phyloP scores from a whole-genome alignment of 2,797 vertebrate species.

The Acanthornis magna region DNA sequence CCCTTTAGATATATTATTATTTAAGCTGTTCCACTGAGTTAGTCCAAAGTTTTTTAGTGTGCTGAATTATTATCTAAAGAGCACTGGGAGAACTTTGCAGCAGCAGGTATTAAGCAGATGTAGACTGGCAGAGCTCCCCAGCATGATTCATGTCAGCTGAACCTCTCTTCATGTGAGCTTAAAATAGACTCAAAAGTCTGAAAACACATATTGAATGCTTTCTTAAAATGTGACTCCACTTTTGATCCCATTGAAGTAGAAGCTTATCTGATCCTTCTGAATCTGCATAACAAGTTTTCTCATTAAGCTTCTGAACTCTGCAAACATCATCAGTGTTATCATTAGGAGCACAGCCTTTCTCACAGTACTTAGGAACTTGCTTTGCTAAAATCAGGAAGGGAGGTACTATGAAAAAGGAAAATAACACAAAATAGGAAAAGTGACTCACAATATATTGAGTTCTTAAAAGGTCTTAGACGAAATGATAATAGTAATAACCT shows the following conservation, averaged over 20 bases:
- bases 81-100: background rate
- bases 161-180: background rate
- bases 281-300: constrained; percentile 8
- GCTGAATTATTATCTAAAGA: background rate
- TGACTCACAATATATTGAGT: constrained; percentile 36
- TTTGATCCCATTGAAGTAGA: background rate
- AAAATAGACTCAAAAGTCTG: background rate
- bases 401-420: constrained; percentile 32
- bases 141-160: background rate
- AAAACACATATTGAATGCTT: background rate
- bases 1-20: background rate
- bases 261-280: constrained; percentile 29
- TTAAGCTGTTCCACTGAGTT: background rate
- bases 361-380: constrained; percentile 31
- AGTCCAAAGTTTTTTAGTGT: background rate
- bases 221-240: background rate
- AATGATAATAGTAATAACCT: background rate
- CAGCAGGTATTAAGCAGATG: background rate
- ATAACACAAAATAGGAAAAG: constrained; percentile 28
- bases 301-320: background rate
- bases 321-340: constrained; percentile 47
- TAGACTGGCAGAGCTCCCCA: background rate
- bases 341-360: constrained; percentile 30
- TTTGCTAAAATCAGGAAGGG: constrained; percentile 51
- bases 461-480: background rate